phyloP scores from a whole-genome alignment of 2,113 vertebrate species.

The Tricholaema leucomelas region DNA sequence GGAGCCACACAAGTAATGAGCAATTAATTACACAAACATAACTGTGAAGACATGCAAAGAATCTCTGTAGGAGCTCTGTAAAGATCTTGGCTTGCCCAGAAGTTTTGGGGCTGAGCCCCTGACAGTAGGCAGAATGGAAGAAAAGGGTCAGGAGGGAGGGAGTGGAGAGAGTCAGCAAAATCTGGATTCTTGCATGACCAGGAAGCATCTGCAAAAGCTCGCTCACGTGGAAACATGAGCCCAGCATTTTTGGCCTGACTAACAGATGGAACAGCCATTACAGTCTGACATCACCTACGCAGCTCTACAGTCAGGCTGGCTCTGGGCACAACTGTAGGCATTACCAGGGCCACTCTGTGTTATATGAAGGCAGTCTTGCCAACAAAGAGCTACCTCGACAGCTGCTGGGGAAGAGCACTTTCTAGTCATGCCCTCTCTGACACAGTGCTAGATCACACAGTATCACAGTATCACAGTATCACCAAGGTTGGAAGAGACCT shows the following conservation, averaged over 20 bases:
- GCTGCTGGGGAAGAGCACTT: not conserved
- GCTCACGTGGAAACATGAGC: not conserved
- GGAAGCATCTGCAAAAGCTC: not conserved
- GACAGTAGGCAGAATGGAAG: not conserved
- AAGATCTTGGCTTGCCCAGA: constrained; percentile 12
- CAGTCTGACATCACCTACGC: not conserved
- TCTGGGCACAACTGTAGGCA: not conserved
- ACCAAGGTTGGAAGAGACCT: no score
- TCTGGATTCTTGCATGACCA: not conserved
- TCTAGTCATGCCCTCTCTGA: not conserved
- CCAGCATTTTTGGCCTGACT: not conserved
- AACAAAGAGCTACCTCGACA: not conserved
- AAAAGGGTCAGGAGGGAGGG: accelerated
- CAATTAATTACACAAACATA: constrained; percentile 45
- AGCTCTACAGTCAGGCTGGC: not conserved
- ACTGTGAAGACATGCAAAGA: constrained; percentile 21
- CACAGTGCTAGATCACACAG: accelerated
- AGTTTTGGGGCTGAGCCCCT: not conserved
- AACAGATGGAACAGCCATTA: not conserved
- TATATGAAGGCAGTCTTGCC: accelerated
- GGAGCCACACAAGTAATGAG: not conserved
- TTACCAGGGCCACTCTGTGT: not conserved
- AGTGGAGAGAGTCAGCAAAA: not conserved
- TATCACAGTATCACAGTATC: no score
- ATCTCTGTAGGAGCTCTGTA: constrained; percentile 34